These are phyloP conservation scores for Synanthedon formicaeformis DNA, from an alignment of 2,888 invertebrate genomes.

Conservation along the genomic window DNA sequence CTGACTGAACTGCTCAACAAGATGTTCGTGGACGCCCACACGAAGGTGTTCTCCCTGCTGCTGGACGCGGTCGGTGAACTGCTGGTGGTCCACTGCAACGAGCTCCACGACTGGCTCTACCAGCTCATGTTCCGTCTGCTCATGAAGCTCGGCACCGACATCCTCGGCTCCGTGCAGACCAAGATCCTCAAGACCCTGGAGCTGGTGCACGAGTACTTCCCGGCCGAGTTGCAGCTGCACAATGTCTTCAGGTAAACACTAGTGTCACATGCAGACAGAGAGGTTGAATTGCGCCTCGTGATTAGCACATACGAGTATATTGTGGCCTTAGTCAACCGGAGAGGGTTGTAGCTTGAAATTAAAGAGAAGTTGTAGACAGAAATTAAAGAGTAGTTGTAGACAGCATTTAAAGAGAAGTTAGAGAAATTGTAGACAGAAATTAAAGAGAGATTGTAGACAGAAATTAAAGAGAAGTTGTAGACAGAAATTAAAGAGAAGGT, in stretches of 20 bases:
- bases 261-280: no score
- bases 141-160: conserved; percentile 91
- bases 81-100: conserved; percentile 85
- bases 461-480: no score
- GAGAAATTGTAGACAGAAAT: no score
- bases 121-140: conserved; percentile 87
- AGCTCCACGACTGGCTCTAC: conserved; percentile 94
- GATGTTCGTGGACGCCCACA: conserved; percentile 99
- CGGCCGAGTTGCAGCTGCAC: conserved; percentile 74
- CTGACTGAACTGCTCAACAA: conserved; percentile 94
- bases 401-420: no score
- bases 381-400: no score
- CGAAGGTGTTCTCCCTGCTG: conserved; percentile 92
- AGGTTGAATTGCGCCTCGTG: no score
- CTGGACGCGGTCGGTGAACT: conserved; percentile 93
- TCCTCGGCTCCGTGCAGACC: conserved; percentile 90
- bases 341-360: no score
- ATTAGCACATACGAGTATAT: no score
- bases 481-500: no score
- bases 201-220: conserved; percentile 78
- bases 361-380: no score
- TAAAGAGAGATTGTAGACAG: no score
- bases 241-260: conserved; percentile 76
- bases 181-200: conserved; percentile 90
- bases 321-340: no score